Percentiles rank a stretch among this genome's conserved stretches.
Conservation (phyloP, 2,113 vertebrate genomes). For the Pedionomus torquatus region DNA sequence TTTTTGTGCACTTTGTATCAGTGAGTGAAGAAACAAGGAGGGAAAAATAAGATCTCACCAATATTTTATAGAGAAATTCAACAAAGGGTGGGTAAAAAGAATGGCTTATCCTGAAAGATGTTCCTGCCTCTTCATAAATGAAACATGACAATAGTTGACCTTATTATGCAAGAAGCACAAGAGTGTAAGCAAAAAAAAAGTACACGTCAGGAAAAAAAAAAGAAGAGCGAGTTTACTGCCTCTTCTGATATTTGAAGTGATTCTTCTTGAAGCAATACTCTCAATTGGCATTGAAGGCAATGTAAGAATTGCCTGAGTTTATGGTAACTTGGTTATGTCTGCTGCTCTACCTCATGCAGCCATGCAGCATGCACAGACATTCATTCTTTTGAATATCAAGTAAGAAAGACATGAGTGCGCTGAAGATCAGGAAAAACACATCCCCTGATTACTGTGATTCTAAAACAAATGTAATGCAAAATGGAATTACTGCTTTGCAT, state of each 20-base stretch:
- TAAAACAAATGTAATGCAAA: constrained; percentile 33
- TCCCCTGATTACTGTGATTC: background rate
- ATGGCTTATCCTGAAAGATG: background rate
- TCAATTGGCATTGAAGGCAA: background rate
- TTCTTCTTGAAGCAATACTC: constrained; percentile 11
- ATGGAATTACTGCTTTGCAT: constrained; percentile 28
- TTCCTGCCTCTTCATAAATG: background rate
- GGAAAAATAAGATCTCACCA: background rate
- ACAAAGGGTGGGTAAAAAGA: background rate
- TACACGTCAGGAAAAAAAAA: background rate
- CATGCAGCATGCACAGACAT: background rate
- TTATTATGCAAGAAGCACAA: background rate
- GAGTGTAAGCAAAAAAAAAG: background rate
- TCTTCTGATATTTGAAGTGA: background rate
- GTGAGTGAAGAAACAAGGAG: background rate
- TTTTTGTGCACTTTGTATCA: background rate
- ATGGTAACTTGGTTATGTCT: constrained; percentile 7
- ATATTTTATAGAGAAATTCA: background rate
- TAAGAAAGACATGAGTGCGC: background rate
- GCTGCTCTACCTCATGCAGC: background rate
- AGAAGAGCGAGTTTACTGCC: background rate
- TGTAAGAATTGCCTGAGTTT: background rate
- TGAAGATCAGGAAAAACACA: background rate
- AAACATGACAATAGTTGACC: constrained; percentile 1
- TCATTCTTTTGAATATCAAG: constrained; percentile 16